Base-by-base conservation (phyloP, 2,888 invertebrate species). In the Vesta saturnalis region DNA sequence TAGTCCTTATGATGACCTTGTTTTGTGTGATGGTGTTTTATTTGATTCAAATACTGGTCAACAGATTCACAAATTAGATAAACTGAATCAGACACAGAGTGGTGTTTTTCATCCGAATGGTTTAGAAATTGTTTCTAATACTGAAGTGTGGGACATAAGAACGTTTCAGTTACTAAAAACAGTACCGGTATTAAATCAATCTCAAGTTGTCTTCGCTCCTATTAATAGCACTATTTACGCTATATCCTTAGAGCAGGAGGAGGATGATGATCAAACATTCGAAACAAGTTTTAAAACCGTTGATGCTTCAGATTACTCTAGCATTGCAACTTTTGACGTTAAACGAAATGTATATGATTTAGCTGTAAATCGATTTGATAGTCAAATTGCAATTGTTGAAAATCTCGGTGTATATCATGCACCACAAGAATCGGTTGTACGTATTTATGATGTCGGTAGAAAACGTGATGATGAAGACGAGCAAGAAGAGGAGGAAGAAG, bases 21-120 rank as follows among this genome's bases (percentile, higher is more conserved):
- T 99, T n/a, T 85, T 99, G 6, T 95, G 94, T 64, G 98, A 99
- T 83, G 98, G 99, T 43, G 96, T 98, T 0, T 85, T 99, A 0
- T 99, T 96, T 93, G 98, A 99, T 82, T 92, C 96, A 6, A 90
- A 92, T 75, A 89, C 92, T 0, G 93, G 93, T 16, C 94, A 92
- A 78, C 91, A 94, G 75, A 93, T 99, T 54, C 97, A 98, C 85
- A 97, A 98, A 83, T 95, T 99, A 81, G 99, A 99, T 85, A 99
- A 99, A 83, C 87, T 99, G 35, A 99, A 98, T 86, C 94, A 96
- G 81, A 93, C 93, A 47, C 90, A 97, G 64, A 97, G 95, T 80
- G 99, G 98, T 0, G 93, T 96, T 4, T 99, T 99, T 80, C 97
- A 98, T 87, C 97, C 97, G 0, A 96, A 95, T 81, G 97, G 97